Evolutionary conservation across 2,888 invertebrate species (phyloP).

Genomic region (Dermolepida albohirtum): DNA sequence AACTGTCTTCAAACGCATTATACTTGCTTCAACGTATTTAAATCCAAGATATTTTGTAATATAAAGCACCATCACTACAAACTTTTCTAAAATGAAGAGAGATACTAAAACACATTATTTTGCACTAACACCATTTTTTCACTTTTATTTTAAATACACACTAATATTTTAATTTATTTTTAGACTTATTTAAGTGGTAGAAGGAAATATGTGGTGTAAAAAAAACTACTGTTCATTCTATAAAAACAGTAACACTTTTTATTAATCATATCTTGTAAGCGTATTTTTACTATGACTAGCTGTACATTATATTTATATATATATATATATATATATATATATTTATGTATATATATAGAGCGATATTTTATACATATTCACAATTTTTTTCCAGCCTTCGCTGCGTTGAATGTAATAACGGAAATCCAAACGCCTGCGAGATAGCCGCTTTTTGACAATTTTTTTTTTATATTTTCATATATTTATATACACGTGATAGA

Average conservation of each 20-base stretch:
- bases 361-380: slow-evolving; percentile 64
- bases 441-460: slow-evolving; percentile 45
- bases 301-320: slow-evolving; percentile 64
- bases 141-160: too few species aligned
- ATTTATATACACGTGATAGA: slow-evolving; percentile 63
- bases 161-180: neutral
- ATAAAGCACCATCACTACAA: too few species aligned
- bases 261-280: slow-evolving; percentile 62
- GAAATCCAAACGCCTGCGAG: slow-evolving; percentile 1
- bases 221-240: slow-evolving; percentile 64
- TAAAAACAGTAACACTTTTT: slow-evolving; percentile 67
- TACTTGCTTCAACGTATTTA: too few species aligned
- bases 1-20: too few species aligned
- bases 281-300: slow-evolving; percentile 67
- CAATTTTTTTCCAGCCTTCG: slow-evolving; percentile 59
- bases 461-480: slow-evolving; percentile 55
- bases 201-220: slow-evolving; percentile 48
- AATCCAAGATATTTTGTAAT: too few species aligned
- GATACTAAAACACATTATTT: too few species aligned
- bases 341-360: slow-evolving; percentile 55
- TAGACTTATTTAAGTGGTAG: neutral
- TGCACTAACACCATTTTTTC: too few species aligned
- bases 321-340: slow-evolving; percentile 57
- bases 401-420: slow-evolving; percentile 4
- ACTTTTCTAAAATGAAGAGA: too few species aligned